Evolutionary conservation across 2,888 invertebrate species (phyloP).

Genomic region (Macrostomum cliftonense): DNA sequence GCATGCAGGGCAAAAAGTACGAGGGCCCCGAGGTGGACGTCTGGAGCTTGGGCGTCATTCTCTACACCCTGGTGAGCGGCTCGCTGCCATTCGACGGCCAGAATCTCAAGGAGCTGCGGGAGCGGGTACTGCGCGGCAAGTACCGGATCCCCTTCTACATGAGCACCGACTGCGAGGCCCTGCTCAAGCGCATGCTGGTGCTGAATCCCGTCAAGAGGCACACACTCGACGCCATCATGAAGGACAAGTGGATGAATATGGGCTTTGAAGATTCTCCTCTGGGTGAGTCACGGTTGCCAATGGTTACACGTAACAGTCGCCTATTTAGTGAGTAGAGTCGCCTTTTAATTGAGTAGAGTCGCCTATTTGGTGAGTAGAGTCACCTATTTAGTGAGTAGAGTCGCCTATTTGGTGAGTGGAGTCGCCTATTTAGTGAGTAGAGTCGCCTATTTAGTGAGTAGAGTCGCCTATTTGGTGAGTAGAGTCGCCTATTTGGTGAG

Average conservation of each 20-base stretch:
- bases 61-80: slow-evolving; percentile 96
- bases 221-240: slow-evolving; percentile 67
- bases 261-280: slow-evolving; percentile 93
- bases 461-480: too few relatives aligned
- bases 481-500: too few relatives aligned
- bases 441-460: too few relatives aligned
- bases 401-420: too few relatives aligned
- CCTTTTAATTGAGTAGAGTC: too few relatives aligned
- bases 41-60: slow-evolving; percentile 54
- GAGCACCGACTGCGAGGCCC: slow-evolving; percentile 99
- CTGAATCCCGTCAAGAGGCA: slow-evolving; percentile 91
- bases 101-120: slow-evolving; percentile 77
- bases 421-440: too few relatives aligned
- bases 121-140: slow-evolving; percentile 89
- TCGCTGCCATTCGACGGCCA: slow-evolving; percentile 98
- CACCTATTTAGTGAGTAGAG: too few relatives aligned
- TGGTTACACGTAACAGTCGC: too few relatives aligned
- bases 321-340: too few relatives aligned
- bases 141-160: slow-evolving; percentile 99
- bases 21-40: slow-evolving; percentile 71
- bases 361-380: too few relatives aligned
- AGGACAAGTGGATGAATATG: slow-evolving; percentile 99
- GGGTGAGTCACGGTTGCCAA: background rate
- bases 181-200: slow-evolving; percentile 96
- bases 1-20: slow-evolving; percentile 66